phyloP scores from a whole-genome alignment of 1,140 invertebrate species.

The Eupeodes corollae region DNA sequence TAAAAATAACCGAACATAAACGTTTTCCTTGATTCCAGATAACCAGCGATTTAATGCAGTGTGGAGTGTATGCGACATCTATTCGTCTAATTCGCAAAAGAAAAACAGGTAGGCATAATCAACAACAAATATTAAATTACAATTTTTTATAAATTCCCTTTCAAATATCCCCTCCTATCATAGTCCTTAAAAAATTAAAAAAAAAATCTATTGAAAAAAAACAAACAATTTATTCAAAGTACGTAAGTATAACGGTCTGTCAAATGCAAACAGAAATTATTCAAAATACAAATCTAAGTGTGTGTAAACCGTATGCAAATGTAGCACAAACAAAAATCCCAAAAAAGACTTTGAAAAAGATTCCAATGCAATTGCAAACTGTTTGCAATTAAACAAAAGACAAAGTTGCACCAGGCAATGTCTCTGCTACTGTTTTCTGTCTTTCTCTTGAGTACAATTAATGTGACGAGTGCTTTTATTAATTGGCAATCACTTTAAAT shows the following conservation, averaged over 20 bases:
- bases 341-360: no score
- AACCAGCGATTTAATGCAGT: slow-evolving; percentile 51
- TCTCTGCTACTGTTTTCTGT: no score
- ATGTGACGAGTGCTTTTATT: slow-evolving; percentile 12
- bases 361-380: no score
- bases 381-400: no score
- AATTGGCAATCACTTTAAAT: slow-evolving; percentile 13
- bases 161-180: not conserved
- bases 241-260: slow-evolving; percentile 6
- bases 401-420: no score
- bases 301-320: no score
- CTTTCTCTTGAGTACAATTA: slow-evolving; percentile 5
- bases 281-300: not conserved
- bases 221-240: slow-evolving; percentile 1
- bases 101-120: slow-evolving; percentile 62
- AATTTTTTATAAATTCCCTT: not conserved
- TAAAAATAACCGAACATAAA: no score
- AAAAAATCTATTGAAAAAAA: not conserved
- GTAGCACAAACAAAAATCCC: no score
- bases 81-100: slow-evolving; percentile 75
- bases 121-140: not conserved
- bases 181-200: not conserved
- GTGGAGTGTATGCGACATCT: slow-evolving; percentile 65
- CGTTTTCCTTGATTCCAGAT: slow-evolving; percentile 8
- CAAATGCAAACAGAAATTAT: slow-evolving; percentile 8